phyloP scores from a whole-genome alignment of 2,888 invertebrate genomes.

The Arge pagana region DNA sequence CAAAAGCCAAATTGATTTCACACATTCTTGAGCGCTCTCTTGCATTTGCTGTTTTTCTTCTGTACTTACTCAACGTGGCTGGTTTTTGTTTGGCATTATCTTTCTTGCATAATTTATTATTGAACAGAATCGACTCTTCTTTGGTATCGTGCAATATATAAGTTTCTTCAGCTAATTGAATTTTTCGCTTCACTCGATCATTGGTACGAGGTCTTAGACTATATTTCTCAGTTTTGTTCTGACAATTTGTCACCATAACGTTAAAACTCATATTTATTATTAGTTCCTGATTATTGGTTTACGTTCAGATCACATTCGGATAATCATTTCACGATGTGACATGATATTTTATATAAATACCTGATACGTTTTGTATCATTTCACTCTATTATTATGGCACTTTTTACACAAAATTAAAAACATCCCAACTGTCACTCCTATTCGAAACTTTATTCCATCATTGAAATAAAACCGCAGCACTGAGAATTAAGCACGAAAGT shows the following conservation, averaged over 20 bases:
- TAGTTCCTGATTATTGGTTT: neutral
- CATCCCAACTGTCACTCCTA: too few species aligned
- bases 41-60: conserved; percentile 88
- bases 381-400: too few species aligned
- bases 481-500: too few species aligned
- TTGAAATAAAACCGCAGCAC: too few species aligned
- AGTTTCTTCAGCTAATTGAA: neutral
- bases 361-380: too few species aligned
- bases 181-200: conserved; percentile 12
- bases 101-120: conserved; percentile 3
- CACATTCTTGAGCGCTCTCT: conserved; percentile 85
- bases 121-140: conserved; percentile 2
- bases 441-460: too few species aligned
- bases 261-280: conserved; percentile 8
- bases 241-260: neutral
- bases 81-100: conserved; percentile 64
- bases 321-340: too few species aligned
- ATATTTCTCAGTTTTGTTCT: conserved; percentile 51
- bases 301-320: too few species aligned
- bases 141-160: neutral
- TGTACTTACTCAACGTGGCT: conserved; percentile 83
- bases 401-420: too few species aligned
- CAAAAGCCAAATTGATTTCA: conserved; percentile 89
- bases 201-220: conserved; percentile 51
- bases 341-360: too few species aligned